Conservation (phyloP, 1,140 invertebrate genomes). For the Macrosteles quadrilineatus region DNA sequence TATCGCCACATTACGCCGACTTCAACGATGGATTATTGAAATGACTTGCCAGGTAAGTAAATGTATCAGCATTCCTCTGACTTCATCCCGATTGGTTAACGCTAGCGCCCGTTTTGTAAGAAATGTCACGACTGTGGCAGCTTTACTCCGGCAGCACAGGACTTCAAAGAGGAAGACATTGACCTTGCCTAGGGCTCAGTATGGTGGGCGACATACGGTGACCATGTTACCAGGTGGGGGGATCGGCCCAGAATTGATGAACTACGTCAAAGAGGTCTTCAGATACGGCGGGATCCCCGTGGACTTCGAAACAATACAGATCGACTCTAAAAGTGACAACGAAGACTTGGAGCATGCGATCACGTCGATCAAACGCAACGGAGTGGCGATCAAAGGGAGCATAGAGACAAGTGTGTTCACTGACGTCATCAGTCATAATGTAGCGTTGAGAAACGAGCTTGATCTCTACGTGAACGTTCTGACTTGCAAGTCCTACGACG, state of each 20-base stretch:
- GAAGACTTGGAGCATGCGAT: slow-evolving; percentile 91
- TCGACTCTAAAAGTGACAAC: slow-evolving; percentile 81
- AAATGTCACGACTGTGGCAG: no score
- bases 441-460: slow-evolving; percentile 87
- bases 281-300: slow-evolving; percentile 88
- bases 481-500: slow-evolving; percentile 91
- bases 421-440: slow-evolving; percentile 79
- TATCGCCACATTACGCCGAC: no score
- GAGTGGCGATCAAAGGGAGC: slow-evolving; percentile 93
- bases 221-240: slow-evolving; percentile 93
- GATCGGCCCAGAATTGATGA: slow-evolving; percentile 92
- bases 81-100: no score
- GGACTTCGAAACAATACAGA: slow-evolving; percentile 93
- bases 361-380: slow-evolving; percentile 94
- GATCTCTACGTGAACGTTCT: slow-evolving; percentile 96
- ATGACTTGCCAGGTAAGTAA: no score
- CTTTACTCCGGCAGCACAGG: no score
- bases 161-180: no score
- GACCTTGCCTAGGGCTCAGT: slow-evolving; percentile 78
- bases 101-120: no score
- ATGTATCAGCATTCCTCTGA: no score
- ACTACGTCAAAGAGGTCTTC: slow-evolving; percentile 86
- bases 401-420: slow-evolving; percentile 85
- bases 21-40: no score
- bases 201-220: slow-evolving; percentile 93